Percentiles rank a stretch among this genome's conserved stretches.
phyloP scores from a whole-genome alignment of 53 echinoderm and acorn worm genomes.

The Temnopleurus reevesii region DNA sequence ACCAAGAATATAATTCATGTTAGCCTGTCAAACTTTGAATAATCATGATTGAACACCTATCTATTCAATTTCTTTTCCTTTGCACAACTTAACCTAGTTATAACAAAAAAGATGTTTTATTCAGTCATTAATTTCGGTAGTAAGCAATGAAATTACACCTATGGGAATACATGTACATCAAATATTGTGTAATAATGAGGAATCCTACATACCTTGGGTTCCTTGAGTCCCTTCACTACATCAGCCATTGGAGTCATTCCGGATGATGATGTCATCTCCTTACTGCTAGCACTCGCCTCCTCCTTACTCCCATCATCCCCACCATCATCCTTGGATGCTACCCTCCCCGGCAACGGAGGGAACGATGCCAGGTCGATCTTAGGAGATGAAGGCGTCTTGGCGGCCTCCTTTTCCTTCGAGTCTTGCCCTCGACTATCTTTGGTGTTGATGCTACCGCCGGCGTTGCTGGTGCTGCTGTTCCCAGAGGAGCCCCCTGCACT shows the following conservation, averaged over 20 bases:
- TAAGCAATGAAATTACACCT: no score
- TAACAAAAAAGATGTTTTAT: no score
- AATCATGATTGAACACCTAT: no score
- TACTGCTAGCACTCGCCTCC: constrained; percentile 64
- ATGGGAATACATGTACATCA: no score
- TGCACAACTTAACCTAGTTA: no score
- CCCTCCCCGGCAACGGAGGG: constrained; percentile 89
- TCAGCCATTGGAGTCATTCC: constrained; percentile 89
- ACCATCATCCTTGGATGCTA: constrained; percentile 60
- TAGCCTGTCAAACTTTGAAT: no score
- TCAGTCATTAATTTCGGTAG: no score
- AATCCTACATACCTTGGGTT: constrained; percentile 75
- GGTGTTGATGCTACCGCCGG: constrained; percentile 7
- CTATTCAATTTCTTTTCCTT: no score
- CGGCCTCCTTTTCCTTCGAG: constrained; percentile 59
- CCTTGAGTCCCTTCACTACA: constrained; percentile 92
- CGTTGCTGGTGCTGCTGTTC: constrained; percentile 3
- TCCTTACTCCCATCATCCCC: constrained; percentile 66
- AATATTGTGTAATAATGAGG: no score
- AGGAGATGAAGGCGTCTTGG: constrained; percentile 80
- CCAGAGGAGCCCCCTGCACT: not conserved
- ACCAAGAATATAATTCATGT: no score
- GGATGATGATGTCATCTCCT: constrained; percentile 50
- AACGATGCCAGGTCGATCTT: constrained; percentile 90
- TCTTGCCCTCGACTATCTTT: constrained; percentile 57